Conservation (phyloP, 2,888 invertebrate genomes). For the Dendrolimus houi region DNA sequence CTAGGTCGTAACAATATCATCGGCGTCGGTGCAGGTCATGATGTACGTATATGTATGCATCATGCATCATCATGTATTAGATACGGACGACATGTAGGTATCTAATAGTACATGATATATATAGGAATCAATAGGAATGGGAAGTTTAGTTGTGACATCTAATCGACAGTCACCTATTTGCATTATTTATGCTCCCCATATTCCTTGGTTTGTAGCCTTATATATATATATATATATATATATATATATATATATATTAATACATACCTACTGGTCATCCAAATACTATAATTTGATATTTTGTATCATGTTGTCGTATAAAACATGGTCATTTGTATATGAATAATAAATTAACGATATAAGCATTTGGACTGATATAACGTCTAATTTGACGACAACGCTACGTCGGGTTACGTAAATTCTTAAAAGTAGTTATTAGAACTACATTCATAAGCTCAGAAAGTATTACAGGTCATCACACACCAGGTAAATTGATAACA, state of each 20-base stretch:
- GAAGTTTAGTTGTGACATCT: neutral
- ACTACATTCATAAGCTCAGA: neutral
- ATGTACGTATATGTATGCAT: no score
- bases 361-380: slow-evolving; percentile 18
- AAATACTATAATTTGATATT: slow-evolving; percentile 32
- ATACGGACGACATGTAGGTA: no score
- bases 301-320: slow-evolving; percentile 27
- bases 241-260: neutral
- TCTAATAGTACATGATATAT: no score
- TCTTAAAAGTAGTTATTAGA: neutral
- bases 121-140: neutral
- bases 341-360: slow-evolving; percentile 54
- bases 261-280: slow-evolving; percentile 21
- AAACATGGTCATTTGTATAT: slow-evolving; percentile 27
- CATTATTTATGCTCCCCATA: neutral
- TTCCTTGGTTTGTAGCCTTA: neutral
- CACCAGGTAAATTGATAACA: no score
- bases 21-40: no score
- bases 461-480: no score
- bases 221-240: neutral
- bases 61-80: no score
- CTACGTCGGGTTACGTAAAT: neutral
- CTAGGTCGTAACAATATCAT: no score
- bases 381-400: neutral
- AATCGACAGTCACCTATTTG: slow-evolving; percentile 1